These are phyloP conservation scores for Gila orcuttii DNA, from an alignment of 2,113 vertebrate genomes.

Conservation along the genomic window DNA sequence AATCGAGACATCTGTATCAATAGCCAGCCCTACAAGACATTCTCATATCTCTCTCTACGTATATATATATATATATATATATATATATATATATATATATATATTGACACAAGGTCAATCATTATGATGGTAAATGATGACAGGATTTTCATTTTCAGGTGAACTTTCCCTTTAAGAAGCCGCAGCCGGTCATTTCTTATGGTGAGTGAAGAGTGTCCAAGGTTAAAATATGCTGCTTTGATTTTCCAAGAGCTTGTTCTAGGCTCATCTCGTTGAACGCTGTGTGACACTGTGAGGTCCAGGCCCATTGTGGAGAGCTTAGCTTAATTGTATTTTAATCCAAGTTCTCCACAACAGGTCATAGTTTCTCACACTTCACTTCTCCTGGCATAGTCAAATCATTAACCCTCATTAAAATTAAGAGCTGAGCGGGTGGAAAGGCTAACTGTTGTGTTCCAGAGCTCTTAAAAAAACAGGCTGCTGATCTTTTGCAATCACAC, in stretches of 20 bases:
- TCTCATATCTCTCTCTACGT: neutral
- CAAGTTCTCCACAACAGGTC: slow-evolving; percentile 51
- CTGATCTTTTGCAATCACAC: slow-evolving; percentile 13
- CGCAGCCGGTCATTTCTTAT: neutral
- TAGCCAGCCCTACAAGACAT: neutral
- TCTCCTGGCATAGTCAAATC: slow-evolving; percentile 47
- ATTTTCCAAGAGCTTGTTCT: slow-evolving; percentile 9
- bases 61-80: no score
- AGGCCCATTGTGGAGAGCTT: slow-evolving; percentile 28
- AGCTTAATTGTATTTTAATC: slow-evolving; percentile 57
- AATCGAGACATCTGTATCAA: neutral
- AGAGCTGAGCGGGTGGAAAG: slow-evolving; percentile 21
- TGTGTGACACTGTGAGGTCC: slow-evolving; percentile 10
- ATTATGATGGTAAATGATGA: no score
- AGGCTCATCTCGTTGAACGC: neutral
- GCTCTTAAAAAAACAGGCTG: slow-evolving; percentile 13
- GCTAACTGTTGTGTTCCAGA: slow-evolving; percentile 38
- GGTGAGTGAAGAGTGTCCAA: neutral
- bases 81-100: no score
- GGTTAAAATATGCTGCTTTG: slow-evolving; percentile 20
- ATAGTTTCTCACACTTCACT: slow-evolving; percentile 41
- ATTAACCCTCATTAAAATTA: slow-evolving; percentile 59
- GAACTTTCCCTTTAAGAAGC: slow-evolving; percentile 12
- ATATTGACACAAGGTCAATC: no score
- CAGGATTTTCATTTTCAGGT: neutral